Conservation (phyloP, 2,797 vertebrate species). For the Epinephelus awoara region DNA sequence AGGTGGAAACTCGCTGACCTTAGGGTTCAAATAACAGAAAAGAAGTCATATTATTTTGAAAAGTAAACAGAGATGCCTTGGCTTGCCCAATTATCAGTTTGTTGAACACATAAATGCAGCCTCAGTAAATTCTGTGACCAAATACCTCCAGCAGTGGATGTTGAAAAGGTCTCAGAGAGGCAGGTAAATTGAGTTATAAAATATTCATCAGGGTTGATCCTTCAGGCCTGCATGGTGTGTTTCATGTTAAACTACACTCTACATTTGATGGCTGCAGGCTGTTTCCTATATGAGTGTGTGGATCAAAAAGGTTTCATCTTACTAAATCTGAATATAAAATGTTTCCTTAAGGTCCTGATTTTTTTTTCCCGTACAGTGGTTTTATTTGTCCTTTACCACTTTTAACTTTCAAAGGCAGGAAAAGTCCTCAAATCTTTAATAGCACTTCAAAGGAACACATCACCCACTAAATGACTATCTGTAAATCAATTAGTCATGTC, state of each 20-base stretch:
- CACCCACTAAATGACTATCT: too few relatives aligned
- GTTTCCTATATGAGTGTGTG: not conserved
- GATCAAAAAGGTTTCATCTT: not conserved
- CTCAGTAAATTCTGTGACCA: not conserved
- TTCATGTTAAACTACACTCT: not conserved
- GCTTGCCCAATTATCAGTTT: not conserved
- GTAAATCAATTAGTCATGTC: too few relatives aligned
- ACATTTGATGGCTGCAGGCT: not conserved
- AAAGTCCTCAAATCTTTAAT: not conserved
- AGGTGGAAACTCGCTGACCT: not conserved
- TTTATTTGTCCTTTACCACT: not conserved
- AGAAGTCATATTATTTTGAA: not conserved
- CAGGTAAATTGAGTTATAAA: slow-evolving; percentile 14
- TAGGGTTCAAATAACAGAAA: not conserved
- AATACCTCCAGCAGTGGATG: too few relatives aligned
- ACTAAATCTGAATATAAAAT: not conserved
- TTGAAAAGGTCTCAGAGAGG: not conserved
- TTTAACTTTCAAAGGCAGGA: not conserved
- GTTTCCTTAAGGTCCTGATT: not conserved
- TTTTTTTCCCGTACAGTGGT: not conserved
- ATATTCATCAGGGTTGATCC: not conserved
- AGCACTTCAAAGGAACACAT: not conserved
- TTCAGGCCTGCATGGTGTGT: not conserved
- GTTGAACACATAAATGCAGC: not conserved
- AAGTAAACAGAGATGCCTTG: not conserved